These are phyloP conservation scores for Trichacis sp. DNA, from an alignment of 2,888 invertebrate genomes.

Conservation along the genomic window DNA sequence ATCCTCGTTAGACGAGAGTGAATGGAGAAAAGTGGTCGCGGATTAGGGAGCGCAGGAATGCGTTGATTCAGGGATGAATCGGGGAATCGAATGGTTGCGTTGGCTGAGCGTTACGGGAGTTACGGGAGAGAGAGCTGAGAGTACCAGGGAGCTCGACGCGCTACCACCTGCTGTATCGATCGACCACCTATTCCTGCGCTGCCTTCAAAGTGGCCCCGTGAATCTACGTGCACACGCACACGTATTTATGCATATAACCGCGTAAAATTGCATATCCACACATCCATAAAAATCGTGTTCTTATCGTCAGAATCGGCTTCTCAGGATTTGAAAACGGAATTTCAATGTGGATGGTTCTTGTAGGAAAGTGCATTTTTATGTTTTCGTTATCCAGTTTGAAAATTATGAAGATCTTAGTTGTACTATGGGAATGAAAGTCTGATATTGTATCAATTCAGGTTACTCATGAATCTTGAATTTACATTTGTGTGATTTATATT, in stretches of 20 bases:
- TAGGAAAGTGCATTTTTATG: too few relatives aligned
- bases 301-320: too few relatives aligned
- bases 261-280: constrained; percentile 25
- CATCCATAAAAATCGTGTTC: not conserved
- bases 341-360: too few relatives aligned
- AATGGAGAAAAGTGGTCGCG: too few relatives aligned
- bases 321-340: too few relatives aligned
- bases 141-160: constrained; percentile 59
- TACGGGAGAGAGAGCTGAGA: constrained; percentile 56
- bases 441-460: too few relatives aligned
- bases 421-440: too few relatives aligned
- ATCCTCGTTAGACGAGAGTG: too few relatives aligned
- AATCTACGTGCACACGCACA: constrained; percentile 18
- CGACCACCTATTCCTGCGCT: constrained; percentile 53
- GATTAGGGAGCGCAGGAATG: constrained; percentile 21
- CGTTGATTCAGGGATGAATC: constrained; percentile 35
- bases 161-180: constrained; percentile 67
- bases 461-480: too few relatives aligned
- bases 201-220: constrained; percentile 39
- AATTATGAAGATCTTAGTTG: too few relatives aligned
- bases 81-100: constrained; percentile 44
- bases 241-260: constrained; percentile 9
- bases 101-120: constrained; percentile 49
- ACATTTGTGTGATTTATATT: too few relatives aligned
- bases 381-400: too few relatives aligned